Evolutionary conservation across 2,797 vertebrate species (phyloP).

Genomic region (Antennarius maculatus): DNA sequence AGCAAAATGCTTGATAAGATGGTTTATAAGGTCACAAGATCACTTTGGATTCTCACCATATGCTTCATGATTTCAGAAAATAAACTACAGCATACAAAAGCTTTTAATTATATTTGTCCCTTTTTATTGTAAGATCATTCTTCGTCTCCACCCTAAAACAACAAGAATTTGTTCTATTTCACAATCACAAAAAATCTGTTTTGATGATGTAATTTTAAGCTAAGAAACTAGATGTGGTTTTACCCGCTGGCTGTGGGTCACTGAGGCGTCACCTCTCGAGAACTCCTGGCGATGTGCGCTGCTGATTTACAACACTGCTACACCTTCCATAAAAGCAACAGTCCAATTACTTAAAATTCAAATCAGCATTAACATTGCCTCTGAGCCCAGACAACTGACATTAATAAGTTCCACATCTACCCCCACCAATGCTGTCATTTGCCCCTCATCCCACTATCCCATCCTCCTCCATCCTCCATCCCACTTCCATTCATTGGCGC

Average conservation of each 20-base stretch:
- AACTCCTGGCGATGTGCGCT: slow-evolving; percentile 17
- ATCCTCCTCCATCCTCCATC: slow-evolving; percentile 51
- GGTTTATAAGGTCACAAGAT: slow-evolving; percentile 9
- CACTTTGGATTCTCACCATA: not conserved
- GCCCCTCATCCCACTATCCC: slow-evolving; percentile 47
- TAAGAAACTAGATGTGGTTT: slow-evolving; percentile 9
- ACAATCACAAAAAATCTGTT: not conserved
- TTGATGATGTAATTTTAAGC: not conserved
- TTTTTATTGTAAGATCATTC: not conserved
- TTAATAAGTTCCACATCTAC: slow-evolving; percentile 67
- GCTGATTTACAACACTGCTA: slow-evolving; percentile 29
- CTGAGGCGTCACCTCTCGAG: slow-evolving; percentile 4
- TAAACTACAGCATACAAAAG: not conserved
- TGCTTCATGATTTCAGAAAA: not conserved
- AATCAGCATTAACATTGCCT: slow-evolving; percentile 68
- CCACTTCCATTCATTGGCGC: slow-evolving; percentile 61
- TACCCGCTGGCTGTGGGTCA: slow-evolving; percentile 10
- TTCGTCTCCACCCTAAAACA: not conserved
- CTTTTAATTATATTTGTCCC: too few relatives aligned
- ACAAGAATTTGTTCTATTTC: not conserved
- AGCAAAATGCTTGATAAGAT: slow-evolving; percentile 35
- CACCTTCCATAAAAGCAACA: slow-evolving; percentile 33
- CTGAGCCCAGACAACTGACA: slow-evolving; percentile 61
- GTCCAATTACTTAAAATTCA: slow-evolving; percentile 72
- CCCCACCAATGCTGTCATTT: slow-evolving; percentile 44